Base-by-base conservation (phyloP, 1,140 invertebrate genomes). In the Bombus balteatus region DNA sequence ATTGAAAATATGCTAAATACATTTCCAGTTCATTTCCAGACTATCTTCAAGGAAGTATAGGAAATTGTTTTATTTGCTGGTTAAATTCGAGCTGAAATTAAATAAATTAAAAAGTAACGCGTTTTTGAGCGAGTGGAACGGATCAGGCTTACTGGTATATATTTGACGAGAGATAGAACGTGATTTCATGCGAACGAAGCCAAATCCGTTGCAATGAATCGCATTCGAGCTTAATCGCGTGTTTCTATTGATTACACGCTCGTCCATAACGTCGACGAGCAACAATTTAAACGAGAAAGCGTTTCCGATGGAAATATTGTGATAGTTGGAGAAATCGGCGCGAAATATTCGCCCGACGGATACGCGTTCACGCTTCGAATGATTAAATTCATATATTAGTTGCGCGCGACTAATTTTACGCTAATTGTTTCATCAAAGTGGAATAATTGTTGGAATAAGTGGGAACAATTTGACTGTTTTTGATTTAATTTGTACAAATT, bases 141-240 rank as follows among this genome's bases (percentile, higher is more conserved):
- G 65, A 80, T 39, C 6, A 57, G 32, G 25, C 25, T 25, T 47
- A 47, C 15, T 47, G 47, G 47, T 47, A 47, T 76, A 12, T 59
- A 37, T 28, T 59, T 76, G n/a, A 47, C 41, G 32, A 22, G 57
- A 3, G 53, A 76, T 32, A 37, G 59, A 37, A 83, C 34, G 82
- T 28, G 82, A 83, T 70, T 34, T 78, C 66, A 15, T 8, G 22
- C 47, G 65, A 70, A 34, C n/a, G 47, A 25, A 39, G 62, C 34
- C n/a, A 68, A 83, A 83, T 77, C 37, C n/a, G 32, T 39, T 15
- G 65, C 75, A 66, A 84, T 71, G 57, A 79, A 84, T 84, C 66
- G 57, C 32, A 68, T 71, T 79, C 66, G 8, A 43, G 66, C 47
- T 84, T 79, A 84, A 84, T 84, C 82, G 75, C 65, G n/a, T 53